Conservation (phyloP, 2,113 vertebrate species). For the Chlorodrepanis virens region DNA sequence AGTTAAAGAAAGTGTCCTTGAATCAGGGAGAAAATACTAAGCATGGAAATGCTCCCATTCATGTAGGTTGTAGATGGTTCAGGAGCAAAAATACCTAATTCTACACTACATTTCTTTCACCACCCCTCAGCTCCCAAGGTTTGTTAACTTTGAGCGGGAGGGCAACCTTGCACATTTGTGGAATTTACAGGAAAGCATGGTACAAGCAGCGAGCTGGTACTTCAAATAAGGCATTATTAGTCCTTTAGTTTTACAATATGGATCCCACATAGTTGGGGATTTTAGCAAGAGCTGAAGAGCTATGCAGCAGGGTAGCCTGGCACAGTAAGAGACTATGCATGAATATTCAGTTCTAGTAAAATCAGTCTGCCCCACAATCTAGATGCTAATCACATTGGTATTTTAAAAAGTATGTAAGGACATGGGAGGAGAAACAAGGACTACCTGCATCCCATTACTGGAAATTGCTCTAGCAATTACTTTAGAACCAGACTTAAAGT, state of each 20-base stretch:
- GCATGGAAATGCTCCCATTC: not conserved
- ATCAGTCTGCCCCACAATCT: not conserved
- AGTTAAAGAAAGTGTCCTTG: not conserved
- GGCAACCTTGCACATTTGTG: not conserved
- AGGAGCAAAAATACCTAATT: not conserved
- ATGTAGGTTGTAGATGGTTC: not conserved
- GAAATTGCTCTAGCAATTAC: not conserved
- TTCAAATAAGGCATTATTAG: not conserved
- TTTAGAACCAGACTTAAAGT: not conserved
- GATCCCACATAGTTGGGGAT: accelerated
- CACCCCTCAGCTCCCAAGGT: not conserved
- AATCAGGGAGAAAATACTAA: not conserved
- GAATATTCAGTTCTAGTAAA: not conserved
- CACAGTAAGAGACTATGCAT: not conserved
- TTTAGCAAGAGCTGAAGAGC: not conserved
- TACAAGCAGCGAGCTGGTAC: accelerated
- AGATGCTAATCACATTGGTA: not conserved
- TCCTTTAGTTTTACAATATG: not conserved
- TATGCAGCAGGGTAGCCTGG: not conserved
- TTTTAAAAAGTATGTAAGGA: not conserved
- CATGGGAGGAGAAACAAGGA: not conserved
- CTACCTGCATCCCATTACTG: not conserved
- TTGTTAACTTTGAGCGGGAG: not conserved
- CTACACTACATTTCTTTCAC: not conserved
- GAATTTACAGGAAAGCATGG: not conserved